Evolutionary conservation across 2,113 vertebrate species (phyloP), one percentile per base, ranked within the genome.

Genomic region (Podarcis cretensis): DNA sequence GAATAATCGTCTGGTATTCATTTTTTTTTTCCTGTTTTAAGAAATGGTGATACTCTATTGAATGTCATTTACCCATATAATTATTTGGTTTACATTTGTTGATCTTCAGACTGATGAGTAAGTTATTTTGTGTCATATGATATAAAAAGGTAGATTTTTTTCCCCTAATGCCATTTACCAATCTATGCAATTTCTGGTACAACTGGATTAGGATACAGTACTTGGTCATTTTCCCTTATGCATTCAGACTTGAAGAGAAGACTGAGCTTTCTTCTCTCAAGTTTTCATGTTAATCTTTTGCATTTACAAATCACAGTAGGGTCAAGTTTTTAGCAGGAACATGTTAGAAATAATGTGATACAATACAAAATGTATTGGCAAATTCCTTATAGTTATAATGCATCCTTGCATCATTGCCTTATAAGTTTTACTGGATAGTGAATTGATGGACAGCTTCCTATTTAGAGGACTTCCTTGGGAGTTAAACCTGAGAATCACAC

Each of bases 121-220:
- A 6, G 81, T 82, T 43, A 7, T 88, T 91, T 91, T 88, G 84
- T 85, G 86, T 90, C 65, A 93, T 71, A 88, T 86, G 85, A 20
- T 27, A 63, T 69, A 10, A 73, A 87, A 32, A 85, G 6, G n/a
- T n/a, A 63, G 13, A 43, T 89, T 3, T 32, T 37, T 25, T 73
- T 43, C 6, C 21, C 18, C 65, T 30, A 32, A 37, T 54, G 5
- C 9, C 57, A 7, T 59, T 8, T 68, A 68, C 20, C 14, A 9
- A 68, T 68, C 65, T 77, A 35, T 40, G n/a, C 43, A 86, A 83
- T 23, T 57, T 74, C 14, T 43, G 6, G 65, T n/a, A 87, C 82
- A 91, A 79, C 66, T 85, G 85, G 69, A 90, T 93, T 94, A 83
- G 88, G 89, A 89, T 89, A 89, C 9, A 48, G 48, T 48, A 48